A percentile compares a stretch with the other conserved stretches of the same genome.
Conservation (phyloP, 1,140 invertebrate species). For the Epicauta chinensis region DNA sequence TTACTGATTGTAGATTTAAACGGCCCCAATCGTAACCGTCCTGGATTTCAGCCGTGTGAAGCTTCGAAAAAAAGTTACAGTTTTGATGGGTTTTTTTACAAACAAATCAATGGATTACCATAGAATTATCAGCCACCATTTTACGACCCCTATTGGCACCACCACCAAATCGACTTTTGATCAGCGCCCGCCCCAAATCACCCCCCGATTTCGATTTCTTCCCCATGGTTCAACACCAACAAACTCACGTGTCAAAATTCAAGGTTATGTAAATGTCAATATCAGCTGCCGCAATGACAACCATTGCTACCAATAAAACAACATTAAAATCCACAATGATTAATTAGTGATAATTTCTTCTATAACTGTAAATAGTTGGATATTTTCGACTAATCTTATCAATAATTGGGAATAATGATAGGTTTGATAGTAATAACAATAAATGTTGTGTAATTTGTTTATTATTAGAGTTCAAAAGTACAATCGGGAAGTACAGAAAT, state of each 20-base stretch:
- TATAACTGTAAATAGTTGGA: too few species aligned
- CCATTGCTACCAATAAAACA: too few species aligned
- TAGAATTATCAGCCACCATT: slow-evolving; percentile 56
- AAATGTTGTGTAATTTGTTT: too few species aligned
- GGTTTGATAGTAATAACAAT: too few species aligned
- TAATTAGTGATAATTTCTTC: too few species aligned
- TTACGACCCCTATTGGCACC: slow-evolving; percentile 46
- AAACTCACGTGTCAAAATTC: background rate
- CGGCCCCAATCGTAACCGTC: slow-evolving; percentile 88
- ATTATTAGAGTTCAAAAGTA: too few species aligned
- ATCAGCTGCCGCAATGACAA: too few species aligned
- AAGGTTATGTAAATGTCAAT: too few species aligned
- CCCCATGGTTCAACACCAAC: slow-evolving; percentile 47
- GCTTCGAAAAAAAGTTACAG: slow-evolving; percentile 47
- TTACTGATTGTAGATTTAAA: slow-evolving; percentile 87
- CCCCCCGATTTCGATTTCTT: slow-evolving; percentile 53
- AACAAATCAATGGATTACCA: slow-evolving; percentile 45
- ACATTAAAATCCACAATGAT: too few species aligned
- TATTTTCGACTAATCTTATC: too few species aligned
- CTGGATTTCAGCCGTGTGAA: slow-evolving; percentile 80
- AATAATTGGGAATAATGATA: too few species aligned
- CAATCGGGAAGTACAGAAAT: too few species aligned
- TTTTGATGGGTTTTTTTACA: background rate
- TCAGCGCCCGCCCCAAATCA: slow-evolving; percentile 62
- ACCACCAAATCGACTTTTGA: slow-evolving; percentile 66